Conservation (phyloP, 2,113 vertebrate genomes). For the Eulemur macaco region DNA sequence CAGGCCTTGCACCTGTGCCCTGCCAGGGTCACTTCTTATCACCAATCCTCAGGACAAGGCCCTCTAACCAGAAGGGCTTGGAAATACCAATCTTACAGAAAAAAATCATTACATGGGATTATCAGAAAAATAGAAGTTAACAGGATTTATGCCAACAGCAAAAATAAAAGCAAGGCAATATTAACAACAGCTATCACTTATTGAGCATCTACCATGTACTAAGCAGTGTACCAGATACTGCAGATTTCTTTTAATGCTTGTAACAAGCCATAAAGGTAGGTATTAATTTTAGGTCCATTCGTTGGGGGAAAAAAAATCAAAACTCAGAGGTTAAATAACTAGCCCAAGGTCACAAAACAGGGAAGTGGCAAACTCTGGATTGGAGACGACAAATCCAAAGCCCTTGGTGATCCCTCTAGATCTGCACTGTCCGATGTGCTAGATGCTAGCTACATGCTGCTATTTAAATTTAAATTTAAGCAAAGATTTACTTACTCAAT, state of each 20-base stretch:
- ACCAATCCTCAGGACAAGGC: not conserved
- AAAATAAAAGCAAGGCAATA: not conserved
- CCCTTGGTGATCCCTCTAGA: not conserved
- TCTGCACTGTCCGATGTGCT: not conserved
- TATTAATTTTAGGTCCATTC: not conserved
- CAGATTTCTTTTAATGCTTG: not conserved
- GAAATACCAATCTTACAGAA: conserved; percentile 10
- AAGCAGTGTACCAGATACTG: not conserved
- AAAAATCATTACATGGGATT: not conserved
- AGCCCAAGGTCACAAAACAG: not conserved
- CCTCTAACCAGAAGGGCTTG: not conserved
- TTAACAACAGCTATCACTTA: not conserved
- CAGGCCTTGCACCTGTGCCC: not conserved
- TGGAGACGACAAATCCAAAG: not conserved
- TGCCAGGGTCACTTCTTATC: not conserved
- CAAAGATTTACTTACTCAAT: not conserved
- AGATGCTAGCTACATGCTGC: not conserved
- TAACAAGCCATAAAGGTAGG: not conserved
- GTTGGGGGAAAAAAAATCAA: not conserved
- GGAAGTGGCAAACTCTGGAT: not conserved
- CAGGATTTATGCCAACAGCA: not conserved
- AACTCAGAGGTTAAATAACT: not conserved
- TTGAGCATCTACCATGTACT: not conserved
- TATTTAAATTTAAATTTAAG: not conserved
- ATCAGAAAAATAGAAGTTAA: not conserved